Evolutionary conservation across 2,797 vertebrate genomes (phyloP).

Genomic region (Danio albolineatus): DNA sequence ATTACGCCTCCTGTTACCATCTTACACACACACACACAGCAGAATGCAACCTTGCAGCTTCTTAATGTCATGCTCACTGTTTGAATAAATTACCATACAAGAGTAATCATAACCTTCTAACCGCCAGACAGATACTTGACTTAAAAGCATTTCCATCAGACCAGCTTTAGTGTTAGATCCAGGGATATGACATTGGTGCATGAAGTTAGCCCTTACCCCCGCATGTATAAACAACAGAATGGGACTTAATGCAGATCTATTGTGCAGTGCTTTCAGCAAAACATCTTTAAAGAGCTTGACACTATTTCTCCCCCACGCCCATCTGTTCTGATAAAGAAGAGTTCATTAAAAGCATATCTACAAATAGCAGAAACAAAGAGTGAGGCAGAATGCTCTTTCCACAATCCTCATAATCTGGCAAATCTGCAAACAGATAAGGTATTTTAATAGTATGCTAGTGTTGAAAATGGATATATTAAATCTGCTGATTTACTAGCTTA

Average conservation of each 20-base stretch:
- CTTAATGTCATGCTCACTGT: background rate
- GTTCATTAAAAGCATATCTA: slow-evolving; percentile 28
- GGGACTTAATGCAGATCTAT: slow-evolving; percentile 34
- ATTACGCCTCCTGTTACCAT: background rate
- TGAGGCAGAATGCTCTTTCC: slow-evolving; percentile 23
- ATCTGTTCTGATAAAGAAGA: slow-evolving; percentile 34
- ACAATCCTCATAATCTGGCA: slow-evolving; percentile 24
- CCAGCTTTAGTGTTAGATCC: slow-evolving; percentile 35
- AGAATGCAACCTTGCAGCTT: background rate
- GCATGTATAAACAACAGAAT: slow-evolving; percentile 24
- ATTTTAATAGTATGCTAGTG: background rate
- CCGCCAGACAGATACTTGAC: slow-evolving; percentile 61
- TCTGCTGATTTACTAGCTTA: background rate
- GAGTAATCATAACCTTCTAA: slow-evolving; percentile 72
- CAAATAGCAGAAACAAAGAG: slow-evolving; percentile 20
- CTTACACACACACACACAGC: background rate
- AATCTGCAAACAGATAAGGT: background rate
- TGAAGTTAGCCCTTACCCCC: slow-evolving; percentile 18
- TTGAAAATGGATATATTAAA: slow-evolving; percentile 2
- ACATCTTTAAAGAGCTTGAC: slow-evolving; percentile 14
- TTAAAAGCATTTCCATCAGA: slow-evolving; percentile 61
- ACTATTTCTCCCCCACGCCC: slow-evolving; percentile 25
- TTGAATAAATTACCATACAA: slow-evolving; percentile 65
- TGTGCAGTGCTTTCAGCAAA: slow-evolving; percentile 27
- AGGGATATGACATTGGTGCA: slow-evolving; percentile 20